Base-by-base conservation (phyloP, 2,113 vertebrate genomes). In the Mustelus asterias region DNA sequence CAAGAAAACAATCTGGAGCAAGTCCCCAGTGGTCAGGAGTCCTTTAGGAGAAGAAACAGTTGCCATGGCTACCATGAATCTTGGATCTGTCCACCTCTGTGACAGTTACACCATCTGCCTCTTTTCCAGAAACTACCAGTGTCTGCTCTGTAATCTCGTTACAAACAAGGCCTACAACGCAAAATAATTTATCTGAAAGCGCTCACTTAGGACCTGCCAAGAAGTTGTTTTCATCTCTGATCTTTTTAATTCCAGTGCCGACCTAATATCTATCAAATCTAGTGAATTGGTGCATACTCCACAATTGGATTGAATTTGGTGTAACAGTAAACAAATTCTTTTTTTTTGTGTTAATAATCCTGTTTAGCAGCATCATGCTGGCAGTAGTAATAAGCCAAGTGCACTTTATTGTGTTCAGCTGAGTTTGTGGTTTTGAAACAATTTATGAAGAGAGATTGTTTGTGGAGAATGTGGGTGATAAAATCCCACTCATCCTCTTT, bases 121-220 rank as follows among this genome's bases (percentile, higher is more conserved):
- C 48, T 89, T 54, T 29, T 20, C 22, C 24, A 89, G 86, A 89
- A 89, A 58, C 86, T 44, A 48, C 22, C 83, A 24, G 41, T 24
- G 18, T 33, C 90, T 37, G 89, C 65, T 20, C 2, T 41, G 63
- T 93, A 93, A 93, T 67, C 58, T 5, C 67, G 33, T 65, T n/a
- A 18, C n/a, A 93, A 37, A 93, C 90, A 93, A 65, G 58, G 63
- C 13, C 0, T n/a, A 93, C n/a, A 65, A 65, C 90, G n/a, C 37
- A 18, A 58, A 90, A 48, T 54, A 90, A 90, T 90, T 90, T 90
- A 90, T 63, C 60, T 90, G 88, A 90, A 90, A 90, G 89, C 29
- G 65, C 6, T 4, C 58, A 93, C 60, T 65, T 65, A 37, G 58
- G 48, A 63, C 29, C 13, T 63, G 33, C 88, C 88, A 58, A 60